These are phyloP conservation scores for Hiodon alosoides DNA, from an alignment of 2,113 vertebrate species.

Conservation along the genomic window DNA sequence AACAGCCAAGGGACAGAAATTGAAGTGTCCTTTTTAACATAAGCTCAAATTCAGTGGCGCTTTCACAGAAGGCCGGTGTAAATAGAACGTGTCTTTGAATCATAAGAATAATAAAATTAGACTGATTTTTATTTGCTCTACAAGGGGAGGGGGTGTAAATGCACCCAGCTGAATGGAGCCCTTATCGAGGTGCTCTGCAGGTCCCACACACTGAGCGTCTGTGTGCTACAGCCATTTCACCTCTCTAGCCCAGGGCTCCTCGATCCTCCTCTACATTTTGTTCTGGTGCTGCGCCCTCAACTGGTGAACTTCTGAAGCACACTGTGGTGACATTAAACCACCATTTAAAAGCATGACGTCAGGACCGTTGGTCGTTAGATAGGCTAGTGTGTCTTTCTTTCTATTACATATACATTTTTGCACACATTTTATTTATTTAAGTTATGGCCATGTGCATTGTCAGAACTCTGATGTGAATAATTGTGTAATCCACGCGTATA, in stretches of 20 bases:
- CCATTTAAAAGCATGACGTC: background rate
- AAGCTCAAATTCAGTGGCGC: slow-evolving; percentile 30
- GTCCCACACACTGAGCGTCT: slow-evolving; percentile 35
- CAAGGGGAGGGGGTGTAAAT: slow-evolving; percentile 32
- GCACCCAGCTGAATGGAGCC: slow-evolving; percentile 40
- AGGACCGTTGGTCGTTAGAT: background rate
- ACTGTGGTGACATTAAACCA: background rate
- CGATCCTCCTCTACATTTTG: background rate
- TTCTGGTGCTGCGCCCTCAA: slow-evolving; percentile 28
- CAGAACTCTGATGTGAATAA: too few relatives aligned
- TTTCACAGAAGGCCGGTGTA: slow-evolving; percentile 32
- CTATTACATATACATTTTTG: too few relatives aligned
- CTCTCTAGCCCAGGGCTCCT: slow-evolving; percentile 33
- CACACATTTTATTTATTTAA: too few relatives aligned
- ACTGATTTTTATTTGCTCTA: slow-evolving; percentile 46
- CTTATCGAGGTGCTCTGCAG: slow-evolving; percentile 32
- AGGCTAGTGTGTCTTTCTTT: background rate
- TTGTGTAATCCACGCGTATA: too few relatives aligned
- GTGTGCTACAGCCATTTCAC: slow-evolving; percentile 25
- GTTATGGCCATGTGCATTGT: too few relatives aligned
- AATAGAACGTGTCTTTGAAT: slow-evolving; percentile 42
- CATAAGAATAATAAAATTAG: slow-evolving; percentile 42
- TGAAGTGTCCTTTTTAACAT: slow-evolving; percentile 38
- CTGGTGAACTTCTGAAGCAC: slow-evolving; percentile 17
- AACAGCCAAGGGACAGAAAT: slow-evolving; percentile 41